Evolutionary conservation across 2,797 vertebrate genomes (phyloP).

Genomic region (Halcyon smyrnensis): DNA sequence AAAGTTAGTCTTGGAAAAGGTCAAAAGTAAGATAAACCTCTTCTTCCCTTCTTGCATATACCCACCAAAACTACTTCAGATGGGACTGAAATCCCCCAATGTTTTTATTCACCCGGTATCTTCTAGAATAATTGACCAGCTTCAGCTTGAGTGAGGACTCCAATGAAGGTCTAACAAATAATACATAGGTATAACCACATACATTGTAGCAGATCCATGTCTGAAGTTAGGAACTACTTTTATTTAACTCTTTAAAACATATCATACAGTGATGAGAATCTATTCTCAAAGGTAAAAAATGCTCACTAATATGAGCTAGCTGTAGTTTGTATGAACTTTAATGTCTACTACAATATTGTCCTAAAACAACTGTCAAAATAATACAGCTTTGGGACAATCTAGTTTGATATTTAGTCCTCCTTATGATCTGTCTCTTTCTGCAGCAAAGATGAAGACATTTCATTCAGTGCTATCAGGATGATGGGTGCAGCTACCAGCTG

Average conservation of each 20-base stretch:
- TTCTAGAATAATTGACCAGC: background rate
- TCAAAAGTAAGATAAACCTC: background rate
- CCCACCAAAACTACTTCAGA: background rate
- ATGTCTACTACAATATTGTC: background rate
- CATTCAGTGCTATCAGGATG: background rate
- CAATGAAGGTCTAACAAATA: background rate
- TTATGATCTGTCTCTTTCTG: background rate
- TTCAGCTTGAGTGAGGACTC: background rate
- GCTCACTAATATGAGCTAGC: background rate
- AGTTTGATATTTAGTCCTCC: background rate
- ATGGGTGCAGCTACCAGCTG: background rate
- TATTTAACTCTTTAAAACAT: background rate
- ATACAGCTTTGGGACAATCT: background rate
- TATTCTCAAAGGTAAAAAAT: background rate
- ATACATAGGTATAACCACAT: background rate
- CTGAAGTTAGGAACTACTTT: background rate
- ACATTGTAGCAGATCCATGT: accelerated
- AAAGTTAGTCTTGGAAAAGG: background rate
- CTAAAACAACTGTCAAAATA: background rate
- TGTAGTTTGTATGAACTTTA: background rate
- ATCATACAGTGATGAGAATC: background rate
- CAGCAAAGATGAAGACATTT: background rate
- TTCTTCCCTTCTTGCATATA: background rate
- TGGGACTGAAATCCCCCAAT: background rate
- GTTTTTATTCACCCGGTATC: background rate